Conservation (phyloP, 2,797 vertebrate genomes). For the Enteromius thamalakanensis region DNA sequence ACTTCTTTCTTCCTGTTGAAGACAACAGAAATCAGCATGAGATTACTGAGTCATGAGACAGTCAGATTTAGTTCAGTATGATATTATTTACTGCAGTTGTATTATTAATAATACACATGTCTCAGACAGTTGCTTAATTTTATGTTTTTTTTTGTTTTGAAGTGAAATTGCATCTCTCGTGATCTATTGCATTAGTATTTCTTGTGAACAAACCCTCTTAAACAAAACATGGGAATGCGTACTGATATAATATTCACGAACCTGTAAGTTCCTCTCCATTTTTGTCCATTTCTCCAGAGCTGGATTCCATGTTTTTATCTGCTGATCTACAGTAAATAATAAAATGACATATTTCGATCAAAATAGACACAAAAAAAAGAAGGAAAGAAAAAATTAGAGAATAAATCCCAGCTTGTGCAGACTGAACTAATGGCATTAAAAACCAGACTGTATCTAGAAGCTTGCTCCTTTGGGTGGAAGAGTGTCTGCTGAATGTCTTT, state of each 20-base stretch:
- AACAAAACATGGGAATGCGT: background rate
- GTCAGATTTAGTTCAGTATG: background rate
- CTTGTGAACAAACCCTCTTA: background rate
- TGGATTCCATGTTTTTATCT: slow-evolving; percentile 53
- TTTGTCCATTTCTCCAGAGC: slow-evolving; percentile 45
- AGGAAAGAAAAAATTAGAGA: background rate
- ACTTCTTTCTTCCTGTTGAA: slow-evolving; percentile 84
- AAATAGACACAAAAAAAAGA: background rate
- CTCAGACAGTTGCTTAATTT: background rate
- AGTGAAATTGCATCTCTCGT: background rate
- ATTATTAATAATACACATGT: background rate
- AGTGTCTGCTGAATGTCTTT: background rate
- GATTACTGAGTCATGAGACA: background rate
- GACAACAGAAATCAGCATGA: background rate
- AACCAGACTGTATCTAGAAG: background rate
- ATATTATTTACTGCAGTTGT: background rate
- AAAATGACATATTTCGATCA: background rate
- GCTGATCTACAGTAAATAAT: background rate
- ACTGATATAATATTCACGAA: background rate
- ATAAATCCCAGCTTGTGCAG: slow-evolving; percentile 17
- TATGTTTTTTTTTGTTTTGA: background rate
- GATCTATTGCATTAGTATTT: background rate
- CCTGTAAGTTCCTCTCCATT: slow-evolving; percentile 56
- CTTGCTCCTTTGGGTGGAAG: background rate
- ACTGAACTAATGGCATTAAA: background rate